Percentiles rank a stretch among this genome's conserved stretches.
phyloP scores from a whole-genome alignment of 1,140 invertebrate genomes.

The Drosophila truncata region DNA sequence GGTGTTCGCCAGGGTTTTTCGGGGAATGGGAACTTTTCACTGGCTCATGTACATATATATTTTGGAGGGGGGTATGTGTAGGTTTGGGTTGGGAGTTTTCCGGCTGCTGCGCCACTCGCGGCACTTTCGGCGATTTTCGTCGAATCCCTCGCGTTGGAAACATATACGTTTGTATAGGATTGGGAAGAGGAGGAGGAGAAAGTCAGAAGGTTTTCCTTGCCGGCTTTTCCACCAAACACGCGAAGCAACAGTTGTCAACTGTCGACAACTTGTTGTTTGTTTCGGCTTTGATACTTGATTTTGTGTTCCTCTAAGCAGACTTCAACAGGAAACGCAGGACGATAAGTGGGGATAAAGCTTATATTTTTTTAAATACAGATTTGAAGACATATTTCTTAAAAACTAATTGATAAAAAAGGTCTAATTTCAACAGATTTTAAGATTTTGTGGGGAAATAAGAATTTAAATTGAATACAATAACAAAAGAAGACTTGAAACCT shows the following conservation, averaged over 20 bases:
- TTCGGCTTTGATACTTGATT: neutral
- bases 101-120: slow-evolving; percentile 49
- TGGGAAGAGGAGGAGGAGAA: neutral
- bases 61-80: neutral
- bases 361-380: neutral
- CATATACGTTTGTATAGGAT: slow-evolving; percentile 10
- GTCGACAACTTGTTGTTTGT: slow-evolving; percentile 71
- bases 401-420: neutral
- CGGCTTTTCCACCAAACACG: slow-evolving; percentile 14
- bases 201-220: neutral
- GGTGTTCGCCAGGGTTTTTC: neutral
- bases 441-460: neutral
- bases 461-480: neutral
- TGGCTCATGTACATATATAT: slow-evolving; percentile 7
- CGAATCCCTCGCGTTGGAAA: slow-evolving; percentile 38
- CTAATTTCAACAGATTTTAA: neutral
- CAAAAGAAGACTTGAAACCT: neutral
- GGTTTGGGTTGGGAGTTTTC: slow-evolving; percentile 9
- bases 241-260: slow-evolving; percentile 73
- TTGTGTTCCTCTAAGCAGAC: neutral
- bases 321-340: slow-evolving; percentile 4
- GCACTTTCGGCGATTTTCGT: slow-evolving; percentile 78
- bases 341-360: neutral
- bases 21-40: neutral
- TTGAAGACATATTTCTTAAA: neutral